Evolutionary conservation across 1,140 invertebrate genomes (phyloP).

Genomic region (Drosophila tristis): DNA sequence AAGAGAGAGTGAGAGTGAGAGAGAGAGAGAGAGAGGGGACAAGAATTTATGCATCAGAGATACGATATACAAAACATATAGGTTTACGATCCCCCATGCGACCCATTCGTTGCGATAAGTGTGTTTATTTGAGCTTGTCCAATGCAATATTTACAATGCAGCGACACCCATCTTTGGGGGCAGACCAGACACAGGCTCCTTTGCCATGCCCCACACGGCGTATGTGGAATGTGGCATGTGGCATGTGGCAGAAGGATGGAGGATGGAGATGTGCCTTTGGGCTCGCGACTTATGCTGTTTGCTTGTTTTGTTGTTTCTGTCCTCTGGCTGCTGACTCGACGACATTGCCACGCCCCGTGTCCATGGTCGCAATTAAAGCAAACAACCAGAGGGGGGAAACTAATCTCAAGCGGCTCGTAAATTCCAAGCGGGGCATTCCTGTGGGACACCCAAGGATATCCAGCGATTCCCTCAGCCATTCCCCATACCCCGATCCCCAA

Average conservation of each 20-base stretch:
- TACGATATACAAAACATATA: conserved; percentile 45
- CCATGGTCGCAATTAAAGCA: conserved; percentile 73
- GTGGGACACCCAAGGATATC: conserved; percentile 50
- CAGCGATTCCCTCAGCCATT: conserved; percentile 12
- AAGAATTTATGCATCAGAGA: conserved; percentile 66
- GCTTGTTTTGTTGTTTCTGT: conserved; percentile 17
- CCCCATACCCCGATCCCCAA: not conserved
- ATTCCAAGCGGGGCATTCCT: conserved; percentile 72
- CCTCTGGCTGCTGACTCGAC: conserved; percentile 58
- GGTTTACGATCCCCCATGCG: conserved; percentile 67
- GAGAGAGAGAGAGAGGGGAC: conserved; percentile 12
- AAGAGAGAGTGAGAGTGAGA: not conserved
- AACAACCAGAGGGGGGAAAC: conserved; percentile 64
- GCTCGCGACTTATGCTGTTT: conserved; percentile 5
- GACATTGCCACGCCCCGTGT: conserved; percentile 61
- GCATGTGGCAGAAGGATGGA: conserved; percentile 9
- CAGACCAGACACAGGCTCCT: not conserved
- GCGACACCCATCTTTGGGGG: conserved; percentile 59
- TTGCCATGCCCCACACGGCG: conserved; percentile 27
- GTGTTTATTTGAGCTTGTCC: conserved; percentile 72
- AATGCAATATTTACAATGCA: conserved; percentile 69
- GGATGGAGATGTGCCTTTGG: not conserved
- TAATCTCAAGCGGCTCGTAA: conserved; percentile 78
- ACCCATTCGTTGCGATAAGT: conserved; percentile 62
- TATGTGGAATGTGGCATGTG: conserved; percentile 59